These are phyloP conservation scores for Drosophila peninsularis DNA, from an alignment of 2,888 invertebrate genomes.

Conservation along the genomic window DNA sequence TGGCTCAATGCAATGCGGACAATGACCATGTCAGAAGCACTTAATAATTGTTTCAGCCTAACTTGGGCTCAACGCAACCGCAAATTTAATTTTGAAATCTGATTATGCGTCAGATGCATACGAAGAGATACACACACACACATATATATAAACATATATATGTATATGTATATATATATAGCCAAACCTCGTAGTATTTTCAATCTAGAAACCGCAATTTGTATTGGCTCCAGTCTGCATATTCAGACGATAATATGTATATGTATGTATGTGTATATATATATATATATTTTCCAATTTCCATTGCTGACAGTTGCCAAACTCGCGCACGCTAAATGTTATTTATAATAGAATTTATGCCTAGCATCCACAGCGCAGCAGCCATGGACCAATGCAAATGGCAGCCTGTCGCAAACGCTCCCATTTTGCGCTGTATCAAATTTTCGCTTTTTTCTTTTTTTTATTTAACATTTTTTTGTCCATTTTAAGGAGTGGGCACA, in stretches of 20 bases:
- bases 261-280: not conserved
- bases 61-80: slow-evolving; percentile 32
- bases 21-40: slow-evolving; percentile 28
- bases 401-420: slow-evolving; percentile 61
- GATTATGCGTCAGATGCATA: slow-evolving; percentile 67
- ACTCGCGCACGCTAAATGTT: slow-evolving; percentile 68
- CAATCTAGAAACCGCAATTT: slow-evolving; percentile 76
- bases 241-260: slow-evolving; percentile 11
- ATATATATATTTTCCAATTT: slow-evolving; percentile 62
- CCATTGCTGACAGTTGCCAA: slow-evolving; percentile 76
- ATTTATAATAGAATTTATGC: slow-evolving; percentile 78
- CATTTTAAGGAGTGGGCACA: not conserved
- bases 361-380: slow-evolving; percentile 44
- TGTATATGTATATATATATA: not conserved
- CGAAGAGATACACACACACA: slow-evolving; percentile 19
- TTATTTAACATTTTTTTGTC: not conserved
- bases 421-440: slow-evolving; percentile 52
- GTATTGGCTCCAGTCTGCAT: slow-evolving; percentile 45
- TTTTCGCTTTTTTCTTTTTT: not conserved
- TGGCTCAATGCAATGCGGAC: slow-evolving; percentile 5
- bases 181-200: slow-evolving; percentile 45
- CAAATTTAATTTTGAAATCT: slow-evolving; percentile 71
- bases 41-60: slow-evolving; percentile 34
- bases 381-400: slow-evolving; percentile 67
- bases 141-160: not conserved